phyloP scores from a whole-genome alignment of 2,888 invertebrate species.

The Cephus pulcher region DNA sequence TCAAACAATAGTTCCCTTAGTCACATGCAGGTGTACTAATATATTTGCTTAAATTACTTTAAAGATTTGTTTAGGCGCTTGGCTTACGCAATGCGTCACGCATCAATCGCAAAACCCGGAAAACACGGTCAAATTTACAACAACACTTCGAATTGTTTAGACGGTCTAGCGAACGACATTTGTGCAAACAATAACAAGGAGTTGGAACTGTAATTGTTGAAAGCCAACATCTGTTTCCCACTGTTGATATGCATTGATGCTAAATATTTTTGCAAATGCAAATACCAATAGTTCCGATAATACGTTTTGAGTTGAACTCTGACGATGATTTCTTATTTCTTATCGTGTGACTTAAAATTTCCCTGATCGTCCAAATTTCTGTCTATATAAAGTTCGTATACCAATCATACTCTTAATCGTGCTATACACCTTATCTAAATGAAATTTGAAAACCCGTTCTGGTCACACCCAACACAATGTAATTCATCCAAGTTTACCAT shows the following conservation, averaged over 20 bases:
- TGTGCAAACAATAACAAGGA: neutral
- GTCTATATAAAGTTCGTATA: neutral
- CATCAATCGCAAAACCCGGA: neutral
- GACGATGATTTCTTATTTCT: neutral
- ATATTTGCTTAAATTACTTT: neutral
- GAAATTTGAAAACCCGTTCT: conserved; percentile 45
- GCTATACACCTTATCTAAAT: neutral
- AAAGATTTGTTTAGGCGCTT: neutral
- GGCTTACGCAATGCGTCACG: conserved; percentile 10
- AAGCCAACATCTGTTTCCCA: neutral
- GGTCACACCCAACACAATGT: conserved; percentile 32
- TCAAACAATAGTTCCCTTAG: neutral
- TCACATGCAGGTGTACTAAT: neutral
- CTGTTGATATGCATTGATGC: neutral
- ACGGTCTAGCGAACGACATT: neutral
- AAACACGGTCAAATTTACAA: neutral
- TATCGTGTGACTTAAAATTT: neutral
- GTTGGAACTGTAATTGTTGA: neutral
- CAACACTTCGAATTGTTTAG: neutral
- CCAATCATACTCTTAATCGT: neutral
- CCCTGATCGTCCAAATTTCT: neutral
- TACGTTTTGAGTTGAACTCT: neutral
- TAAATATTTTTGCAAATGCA: neutral
- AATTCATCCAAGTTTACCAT: neutral
- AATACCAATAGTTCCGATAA: neutral